Evolutionary conservation across 2,888 invertebrate species (phyloP), one percentile per base, ranked within the genome.

Genomic region (Microctonus aethiopoides): DNA sequence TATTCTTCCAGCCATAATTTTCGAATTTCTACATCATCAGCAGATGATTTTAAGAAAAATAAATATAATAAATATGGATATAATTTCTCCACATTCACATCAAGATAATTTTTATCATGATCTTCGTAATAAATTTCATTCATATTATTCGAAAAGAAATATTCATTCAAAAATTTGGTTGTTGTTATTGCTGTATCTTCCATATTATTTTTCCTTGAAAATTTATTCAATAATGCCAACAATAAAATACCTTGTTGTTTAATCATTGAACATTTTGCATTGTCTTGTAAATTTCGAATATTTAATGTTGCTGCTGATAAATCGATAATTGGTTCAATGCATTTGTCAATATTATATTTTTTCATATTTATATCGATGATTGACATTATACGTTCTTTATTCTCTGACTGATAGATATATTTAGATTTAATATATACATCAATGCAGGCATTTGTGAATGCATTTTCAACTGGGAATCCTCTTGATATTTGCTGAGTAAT

Each of bases 341-440:
- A 36, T 10, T 67, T 54, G 16, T 36, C 24, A 3, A 76, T 72
- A 2, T 83, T 80, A 20, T 88, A 89, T 66, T 87, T 81, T 57
- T 88, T 87, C 76, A 90, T 88, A 4, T 88, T 88, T 56, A 87
- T 82, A 46, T 89, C 88, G 78, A 90, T 88, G 76, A 89, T 88
- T 73, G 88, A 87, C 4, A 87, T 87, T 3, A 90, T 79, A 10
- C 90, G 87, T 52, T 87, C 84, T 71, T 84, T 88, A 11, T 80
- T 81, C 52, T 81, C 79, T 2, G 88, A 87, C 68, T 89, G 88
- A 4, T 76, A 77, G 9, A 84, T 74, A 9, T 87, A 87, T 76
- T 89, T 87, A 0, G 90, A 87, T 77, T 90, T 90, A 4, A 91
- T 89, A 79, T 93, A 94, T 13, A 93, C 91, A 80, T 93, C 92